Evolutionary conservation across 2,797 vertebrate species (phyloP).

Genomic region (Nyctalus aviator): DNA sequence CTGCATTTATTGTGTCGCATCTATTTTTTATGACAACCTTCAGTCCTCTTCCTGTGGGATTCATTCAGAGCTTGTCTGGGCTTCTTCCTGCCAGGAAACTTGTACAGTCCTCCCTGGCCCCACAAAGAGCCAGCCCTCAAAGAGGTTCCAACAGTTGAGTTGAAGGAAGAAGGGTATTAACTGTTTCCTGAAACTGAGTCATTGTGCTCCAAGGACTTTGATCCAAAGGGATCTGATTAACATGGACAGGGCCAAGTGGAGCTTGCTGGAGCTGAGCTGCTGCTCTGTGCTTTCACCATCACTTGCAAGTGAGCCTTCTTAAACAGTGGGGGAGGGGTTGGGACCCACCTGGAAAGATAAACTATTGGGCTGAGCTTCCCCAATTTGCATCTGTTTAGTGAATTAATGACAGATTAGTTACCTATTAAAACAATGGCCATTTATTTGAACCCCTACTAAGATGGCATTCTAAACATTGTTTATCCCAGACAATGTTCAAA

Average conservation of each 20-base stretch:
- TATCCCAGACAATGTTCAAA: neutral
- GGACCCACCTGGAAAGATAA: neutral
- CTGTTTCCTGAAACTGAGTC: slow-evolving; percentile 67
- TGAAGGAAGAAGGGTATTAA: slow-evolving; percentile 67
- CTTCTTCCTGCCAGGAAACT: slow-evolving; percentile 75
- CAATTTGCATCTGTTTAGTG: neutral
- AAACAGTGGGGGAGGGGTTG: neutral
- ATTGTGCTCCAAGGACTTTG: slow-evolving; percentile 48
- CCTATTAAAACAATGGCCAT: neutral
- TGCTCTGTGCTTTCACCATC: neutral
- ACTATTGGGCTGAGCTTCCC: neutral
- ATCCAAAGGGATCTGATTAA: slow-evolving; percentile 6
- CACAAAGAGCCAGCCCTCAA: slow-evolving; percentile 59
- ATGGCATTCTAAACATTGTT: slow-evolving; percentile 18
- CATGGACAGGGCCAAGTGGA: neutral
- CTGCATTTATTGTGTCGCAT: slow-evolving; percentile 74
- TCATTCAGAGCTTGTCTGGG: slow-evolving; percentile 63
- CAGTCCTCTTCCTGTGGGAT: slow-evolving; percentile 69
- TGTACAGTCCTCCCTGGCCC: slow-evolving; percentile 45
- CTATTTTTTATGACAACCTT: slow-evolving; percentile 75
- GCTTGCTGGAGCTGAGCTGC: neutral
- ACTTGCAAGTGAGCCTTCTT: neutral
- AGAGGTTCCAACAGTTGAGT: slow-evolving; percentile 65
- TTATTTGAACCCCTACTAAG: slow-evolving; percentile 31
- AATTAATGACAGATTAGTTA: neutral